A percentile compares a stretch with the other conserved stretches of the same genome.
These are phyloP conservation scores for Rhogogaster chlorosoma DNA, from an alignment of 2,888 invertebrate genomes.

Conservation along the genomic window DNA sequence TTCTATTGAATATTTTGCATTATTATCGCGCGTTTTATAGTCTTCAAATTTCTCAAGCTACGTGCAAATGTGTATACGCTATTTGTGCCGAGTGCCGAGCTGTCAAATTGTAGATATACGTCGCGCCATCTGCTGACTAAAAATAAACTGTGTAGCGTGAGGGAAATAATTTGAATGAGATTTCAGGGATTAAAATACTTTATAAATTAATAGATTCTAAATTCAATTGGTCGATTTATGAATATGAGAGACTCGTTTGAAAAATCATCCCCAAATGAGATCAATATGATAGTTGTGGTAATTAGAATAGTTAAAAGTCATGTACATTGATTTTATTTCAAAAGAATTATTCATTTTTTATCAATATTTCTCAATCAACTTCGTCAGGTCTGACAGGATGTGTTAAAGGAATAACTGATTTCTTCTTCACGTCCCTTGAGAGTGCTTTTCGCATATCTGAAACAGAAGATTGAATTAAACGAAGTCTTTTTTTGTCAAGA, in stretches of 20 bases:
- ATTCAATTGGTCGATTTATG: not conserved
- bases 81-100: not conserved
- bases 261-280: not conserved
- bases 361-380: slow-evolving; percentile 83
- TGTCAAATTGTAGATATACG: slow-evolving; percentile 21
- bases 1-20: slow-evolving; percentile 55
- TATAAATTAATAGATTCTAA: too few relatives aligned
- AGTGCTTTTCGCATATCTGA: slow-evolving; percentile 99
- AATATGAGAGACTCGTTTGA: not conserved
- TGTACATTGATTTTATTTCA: slow-evolving; percentile 7
- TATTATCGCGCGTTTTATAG: slow-evolving; percentile 29
- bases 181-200: not conserved
- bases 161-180: not conserved
- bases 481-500: not conserved
- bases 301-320: not conserved
- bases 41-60: not conserved
- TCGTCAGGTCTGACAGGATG: slow-evolving; percentile 98
- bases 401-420: slow-evolving; percentile 94
- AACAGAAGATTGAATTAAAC: slow-evolving; percentile 62
- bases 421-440: slow-evolving; percentile 93
- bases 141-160: not conserved
- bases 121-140: not conserved
- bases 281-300: not conserved
- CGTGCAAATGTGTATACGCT: not conserved
- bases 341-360: not conserved